phyloP scores from a whole-genome alignment of 2,888 invertebrate genomes.

The Leptinotarsa haldemani region DNA sequence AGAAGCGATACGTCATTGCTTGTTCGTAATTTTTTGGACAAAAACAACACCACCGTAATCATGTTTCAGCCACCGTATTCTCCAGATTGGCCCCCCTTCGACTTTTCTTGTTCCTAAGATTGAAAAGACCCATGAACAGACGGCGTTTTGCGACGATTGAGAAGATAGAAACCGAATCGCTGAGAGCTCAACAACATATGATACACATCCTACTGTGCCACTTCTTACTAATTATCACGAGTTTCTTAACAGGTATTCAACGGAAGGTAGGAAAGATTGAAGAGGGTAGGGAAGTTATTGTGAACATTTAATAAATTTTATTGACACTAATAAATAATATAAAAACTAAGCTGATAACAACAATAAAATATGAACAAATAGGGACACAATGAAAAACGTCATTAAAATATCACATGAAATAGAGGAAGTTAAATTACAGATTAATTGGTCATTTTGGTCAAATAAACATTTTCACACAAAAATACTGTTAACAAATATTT shows the following conservation, averaged over 20 bases:
- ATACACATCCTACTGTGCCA: too few relatives aligned
- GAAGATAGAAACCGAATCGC: too few relatives aligned
- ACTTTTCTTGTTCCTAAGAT: too few relatives aligned
- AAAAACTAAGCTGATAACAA: constrained; percentile 2
- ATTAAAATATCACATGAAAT: background rate
- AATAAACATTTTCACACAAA: background rate
- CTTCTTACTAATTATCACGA: too few relatives aligned
- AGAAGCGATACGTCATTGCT: too few relatives aligned
- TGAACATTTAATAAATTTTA: constrained; percentile 19
- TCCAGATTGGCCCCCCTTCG: too few relatives aligned
- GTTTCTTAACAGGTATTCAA: background rate
- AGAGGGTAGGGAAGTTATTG: background rate
- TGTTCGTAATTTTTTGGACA: too few relatives aligned
- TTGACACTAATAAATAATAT: background rate
- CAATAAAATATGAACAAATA: constrained; percentile 14
- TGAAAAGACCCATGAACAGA: too few relatives aligned
- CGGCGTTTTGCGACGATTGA: too few relatives aligned
- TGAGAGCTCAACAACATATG: too few relatives aligned
- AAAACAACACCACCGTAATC: too few relatives aligned
- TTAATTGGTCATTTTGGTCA: background rate
- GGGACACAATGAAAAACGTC: constrained; percentile 1
- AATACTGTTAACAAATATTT: background rate
- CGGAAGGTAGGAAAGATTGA: background rate
- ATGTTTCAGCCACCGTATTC: too few relatives aligned
- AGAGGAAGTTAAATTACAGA: background rate